Conservation (phyloP, 2,113 vertebrate species). For the Brachyhypopomus gauderio region DNA sequence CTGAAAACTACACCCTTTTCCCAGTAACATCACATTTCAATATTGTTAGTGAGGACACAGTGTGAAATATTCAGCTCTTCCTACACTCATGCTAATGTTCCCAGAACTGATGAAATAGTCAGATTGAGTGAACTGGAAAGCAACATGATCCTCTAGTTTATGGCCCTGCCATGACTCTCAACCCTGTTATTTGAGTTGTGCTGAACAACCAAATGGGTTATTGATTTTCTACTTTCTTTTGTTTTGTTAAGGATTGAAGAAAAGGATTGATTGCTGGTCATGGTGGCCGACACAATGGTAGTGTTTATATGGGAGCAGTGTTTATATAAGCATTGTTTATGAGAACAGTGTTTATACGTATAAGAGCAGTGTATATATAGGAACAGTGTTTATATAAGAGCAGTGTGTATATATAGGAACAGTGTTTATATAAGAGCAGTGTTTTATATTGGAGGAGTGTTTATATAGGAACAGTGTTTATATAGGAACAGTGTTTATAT, state of each 20-base stretch:
- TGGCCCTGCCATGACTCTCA: conserved; percentile 37
- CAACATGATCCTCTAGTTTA: conserved; percentile 46
- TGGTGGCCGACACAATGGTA: conserved; percentile 19
- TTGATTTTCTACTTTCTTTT: conserved; percentile 60
- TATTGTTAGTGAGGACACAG: not conserved
- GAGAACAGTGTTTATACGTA: too few relatives aligned
- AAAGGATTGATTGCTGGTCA: conserved; percentile 44
- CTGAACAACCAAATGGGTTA: conserved; percentile 58
- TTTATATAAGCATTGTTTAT: too few relatives aligned
- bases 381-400: too few relatives aligned
- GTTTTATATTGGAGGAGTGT: too few relatives aligned
- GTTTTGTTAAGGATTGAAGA: conserved; percentile 62
- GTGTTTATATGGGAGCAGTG: too few relatives aligned
- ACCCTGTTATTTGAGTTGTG: conserved; percentile 60
- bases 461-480: too few relatives aligned
- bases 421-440: too few relatives aligned
- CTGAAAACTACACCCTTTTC: too few relatives aligned
- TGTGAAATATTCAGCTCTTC: conserved; percentile 2
- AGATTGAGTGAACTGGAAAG: conserved; percentile 35
- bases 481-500: too few relatives aligned
- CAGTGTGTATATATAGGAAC: too few relatives aligned
- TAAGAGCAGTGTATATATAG: too few relatives aligned
- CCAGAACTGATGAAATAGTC: not conserved
- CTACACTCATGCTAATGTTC: not conserved
- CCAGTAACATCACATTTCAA: not conserved